phyloP scores from a whole-genome alignment of 2,888 invertebrate genomes.

The Drosophila rubida region DNA sequence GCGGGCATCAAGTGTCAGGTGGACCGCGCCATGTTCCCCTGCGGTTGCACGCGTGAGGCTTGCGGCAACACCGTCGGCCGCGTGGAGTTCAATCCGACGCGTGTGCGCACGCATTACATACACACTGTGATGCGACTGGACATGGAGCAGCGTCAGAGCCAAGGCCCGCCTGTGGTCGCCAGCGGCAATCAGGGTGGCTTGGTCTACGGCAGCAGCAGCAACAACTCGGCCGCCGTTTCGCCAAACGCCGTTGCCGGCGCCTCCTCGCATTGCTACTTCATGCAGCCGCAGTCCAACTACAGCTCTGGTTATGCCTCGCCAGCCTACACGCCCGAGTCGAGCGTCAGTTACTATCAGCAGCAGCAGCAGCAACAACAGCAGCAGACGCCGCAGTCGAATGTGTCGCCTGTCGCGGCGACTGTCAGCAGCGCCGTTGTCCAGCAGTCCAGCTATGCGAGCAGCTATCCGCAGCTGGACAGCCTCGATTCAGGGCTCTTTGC shows the following conservation, averaged over 20 bases:
- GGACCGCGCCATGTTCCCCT: constrained; percentile 97
- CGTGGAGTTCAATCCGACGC: constrained; percentile 97
- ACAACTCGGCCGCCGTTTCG: constrained; percentile 15
- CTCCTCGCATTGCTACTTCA: constrained; percentile 68
- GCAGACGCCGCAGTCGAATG: constrained; percentile 32
- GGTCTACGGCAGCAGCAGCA: constrained; percentile 38
- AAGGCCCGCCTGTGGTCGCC: constrained; percentile 76
- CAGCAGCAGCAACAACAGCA: constrained; percentile 43
- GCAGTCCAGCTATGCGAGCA: constrained; percentile 42
- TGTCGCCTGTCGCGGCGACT: constrained; percentile 22
- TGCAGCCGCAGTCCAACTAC: constrained; percentile 82
- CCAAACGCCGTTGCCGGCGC: constrained; percentile 31
- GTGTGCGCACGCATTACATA: constrained; percentile 98
- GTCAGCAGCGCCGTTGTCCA: background rate
- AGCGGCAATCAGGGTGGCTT: constrained; percentile 23
- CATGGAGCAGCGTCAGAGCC: constrained; percentile 89
- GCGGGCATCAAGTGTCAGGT: constrained; percentile 98
- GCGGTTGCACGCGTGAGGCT: constrained; percentile 97
- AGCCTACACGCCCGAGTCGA: constrained; percentile 74
- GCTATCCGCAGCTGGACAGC: constrained; percentile 70
- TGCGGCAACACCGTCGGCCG: constrained; percentile 96
- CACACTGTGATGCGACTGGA: constrained; percentile 97
- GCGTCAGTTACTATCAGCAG: constrained; percentile 65
- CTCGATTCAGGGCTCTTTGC: constrained; percentile 75
- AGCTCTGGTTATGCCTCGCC: constrained; percentile 83